A percentile compares a stretch with the other conserved stretches of the same genome.
Evolutionary conservation across 2,797 vertebrate species (phyloP).

Genomic region (Xiphophorus birchmanni): DNA sequence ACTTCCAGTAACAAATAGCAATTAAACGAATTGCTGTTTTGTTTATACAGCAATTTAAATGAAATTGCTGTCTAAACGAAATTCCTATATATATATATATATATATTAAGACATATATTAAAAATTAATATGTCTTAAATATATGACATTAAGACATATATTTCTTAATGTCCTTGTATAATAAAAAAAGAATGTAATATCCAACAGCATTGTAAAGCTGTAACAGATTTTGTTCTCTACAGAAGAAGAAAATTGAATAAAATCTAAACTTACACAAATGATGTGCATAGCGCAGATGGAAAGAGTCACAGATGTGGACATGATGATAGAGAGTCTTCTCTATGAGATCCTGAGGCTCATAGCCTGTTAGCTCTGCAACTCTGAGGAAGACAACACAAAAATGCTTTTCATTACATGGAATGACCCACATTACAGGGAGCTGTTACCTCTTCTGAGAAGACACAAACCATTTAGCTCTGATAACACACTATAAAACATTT

Average conservation of each 20-base stretch:
- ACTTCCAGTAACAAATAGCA: background rate
- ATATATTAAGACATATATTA: background rate
- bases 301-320: conserved; percentile 96
- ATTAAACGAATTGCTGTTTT: background rate
- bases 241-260: conserved; percentile 26
- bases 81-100: too few relatives aligned
- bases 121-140: background rate
- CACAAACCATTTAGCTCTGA: background rate
- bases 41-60: too few relatives aligned
- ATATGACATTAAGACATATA: background rate
- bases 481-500: background rate
- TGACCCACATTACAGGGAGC: background rate
- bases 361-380: conserved; percentile 95
- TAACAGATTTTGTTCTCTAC: background rate
- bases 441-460: background rate
- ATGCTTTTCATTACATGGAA: background rate
- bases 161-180: background rate
- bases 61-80: too few relatives aligned
- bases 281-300: conserved; percentile 96
- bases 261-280: conserved; percentile 87
- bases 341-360: conserved; percentile 97
- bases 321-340: conserved; percentile 99
- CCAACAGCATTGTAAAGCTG: background rate
- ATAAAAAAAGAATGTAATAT: background rate
- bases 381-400: conserved; percentile 64